A percentile compares a stretch with the other conserved stretches of the same genome.
Evolutionary conservation across 1,140 invertebrate genomes (phyloP).

Genomic region (Lepidostoma basale): DNA sequence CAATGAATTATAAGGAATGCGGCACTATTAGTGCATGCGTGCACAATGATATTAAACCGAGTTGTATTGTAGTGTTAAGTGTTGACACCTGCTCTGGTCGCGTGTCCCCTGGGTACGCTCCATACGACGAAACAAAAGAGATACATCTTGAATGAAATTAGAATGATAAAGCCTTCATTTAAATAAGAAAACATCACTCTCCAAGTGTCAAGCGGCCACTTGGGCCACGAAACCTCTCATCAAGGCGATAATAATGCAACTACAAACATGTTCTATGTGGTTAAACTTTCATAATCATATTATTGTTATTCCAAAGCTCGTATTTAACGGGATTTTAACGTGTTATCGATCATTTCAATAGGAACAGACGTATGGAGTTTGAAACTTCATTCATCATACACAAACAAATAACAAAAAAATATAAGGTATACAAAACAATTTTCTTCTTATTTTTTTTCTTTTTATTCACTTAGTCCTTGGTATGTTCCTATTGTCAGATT

Average conservation of each 20-base stretch:
- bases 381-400: neutral
- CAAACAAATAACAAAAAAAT: no score
- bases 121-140: constrained; percentile 23
- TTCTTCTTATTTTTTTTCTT: no score
- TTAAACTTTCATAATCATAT: neutral
- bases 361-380: neutral
- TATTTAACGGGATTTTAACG: neutral
- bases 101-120: constrained; percentile 14
- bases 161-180: constrained; percentile 26
- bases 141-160: constrained; percentile 25
- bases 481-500: no score
- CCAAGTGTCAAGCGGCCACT: neutral
- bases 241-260: neutral
- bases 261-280: neutral
- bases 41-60: constrained; percentile 27
- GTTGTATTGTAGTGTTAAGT: constrained; percentile 24
- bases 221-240: neutral
- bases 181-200: constrained; percentile 29
- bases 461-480: no score
- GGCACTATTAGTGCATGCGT: constrained; percentile 25
- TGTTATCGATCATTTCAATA: neutral
- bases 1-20: neutral
- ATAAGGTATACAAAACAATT: no score
- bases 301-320: neutral
- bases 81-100: constrained; percentile 26